Evolutionary conservation across 2,113 vertebrate genomes (phyloP), one percentile per base, ranked within the genome.

Genomic region (Hydrochoerus hydrochaeris): DNA sequence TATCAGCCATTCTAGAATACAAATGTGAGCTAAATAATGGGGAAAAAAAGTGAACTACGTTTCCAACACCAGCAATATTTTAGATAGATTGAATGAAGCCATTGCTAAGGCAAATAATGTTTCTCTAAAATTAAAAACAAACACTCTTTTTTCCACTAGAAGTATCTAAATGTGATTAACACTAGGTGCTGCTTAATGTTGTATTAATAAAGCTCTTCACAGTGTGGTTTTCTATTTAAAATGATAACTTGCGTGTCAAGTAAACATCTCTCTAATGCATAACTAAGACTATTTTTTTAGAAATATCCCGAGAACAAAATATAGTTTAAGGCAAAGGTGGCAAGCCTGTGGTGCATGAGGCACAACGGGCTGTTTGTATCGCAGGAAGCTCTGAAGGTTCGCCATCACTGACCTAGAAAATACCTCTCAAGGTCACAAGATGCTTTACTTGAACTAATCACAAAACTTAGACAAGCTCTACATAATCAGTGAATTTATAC

Each of bases 111-210:
- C 9, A 52, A 67, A 80, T 3, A 77, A 0, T 2, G 67, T 87
- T 90, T 35, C 19, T 92, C 88, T 85, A 54, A 95, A 94, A 73
- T 60, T 73, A 81, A 94, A 96, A 65, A 57, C 54, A 96, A 65
- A 57, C 54, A 57, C 54, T 81, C 2, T 26, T 32, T 67, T 94
- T 73, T 86, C 62, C 49, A 69, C 14, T 78, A 49, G 52, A 85
- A 65, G 14, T 58, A 80, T 49, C 57, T 63, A 90, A 83, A 60
- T 80, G 30, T 80, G 57, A 96, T 87, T 75, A 95, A 96, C 12
- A 63, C 14, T 24, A 88, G 44, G 80, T 63, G 1, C 38, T 60
- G 46, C 46, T 89, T 52, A 38, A 49, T 28, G 30, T 6, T 12
- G 7, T 14, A 84, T 75, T 81, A 81, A 77, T 28, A 28, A 96